Conservation (phyloP, 2,113 vertebrate species). For the Oreocharis arfaki region DNA sequence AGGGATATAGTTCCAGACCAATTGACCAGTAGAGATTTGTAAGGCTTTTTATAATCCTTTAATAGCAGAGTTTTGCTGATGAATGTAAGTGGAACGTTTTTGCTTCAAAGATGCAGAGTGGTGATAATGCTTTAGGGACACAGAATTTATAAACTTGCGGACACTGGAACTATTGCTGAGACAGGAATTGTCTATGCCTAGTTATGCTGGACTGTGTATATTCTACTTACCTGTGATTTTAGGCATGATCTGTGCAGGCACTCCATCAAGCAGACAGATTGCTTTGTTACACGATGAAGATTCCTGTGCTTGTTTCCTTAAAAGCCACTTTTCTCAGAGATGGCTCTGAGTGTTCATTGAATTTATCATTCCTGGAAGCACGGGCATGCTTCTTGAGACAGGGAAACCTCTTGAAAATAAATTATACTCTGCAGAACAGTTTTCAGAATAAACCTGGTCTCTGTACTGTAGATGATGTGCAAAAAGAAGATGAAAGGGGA, state of each 20-base stretch:
- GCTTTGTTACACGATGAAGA: background rate
- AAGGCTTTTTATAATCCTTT: conserved; percentile 59
- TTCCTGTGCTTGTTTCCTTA: background rate
- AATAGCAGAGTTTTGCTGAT: conserved; percentile 61
- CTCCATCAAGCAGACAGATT: background rate
- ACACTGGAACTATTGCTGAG: conserved; percentile 62
- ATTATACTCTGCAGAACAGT: background rate
- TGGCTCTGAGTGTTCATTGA: background rate
- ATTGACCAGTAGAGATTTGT: conserved; percentile 33
- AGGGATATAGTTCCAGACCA: conserved; percentile 47
- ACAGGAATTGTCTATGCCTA: conserved; percentile 36
- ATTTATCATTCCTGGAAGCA: conserved; percentile 13
- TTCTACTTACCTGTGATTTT: conserved; percentile 12
- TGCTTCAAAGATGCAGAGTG: conserved; percentile 28
- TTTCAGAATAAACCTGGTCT: background rate
- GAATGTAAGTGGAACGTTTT: conserved; percentile 32
- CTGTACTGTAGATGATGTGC: background rate
- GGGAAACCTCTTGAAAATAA: background rate
- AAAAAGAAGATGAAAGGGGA: background rate
- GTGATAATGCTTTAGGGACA: conserved; percentile 10
- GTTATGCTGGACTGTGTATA: background rate
- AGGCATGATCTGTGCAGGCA: background rate
- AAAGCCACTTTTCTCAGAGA: conserved; percentile 38
- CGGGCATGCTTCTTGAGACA: background rate
- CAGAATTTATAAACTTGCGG: conserved; percentile 1